Percentiles rank a stretch among this genome's conserved stretches.
phyloP scores from a whole-genome alignment of 2,797 vertebrate genomes.

The Vultur gryphus region DNA sequence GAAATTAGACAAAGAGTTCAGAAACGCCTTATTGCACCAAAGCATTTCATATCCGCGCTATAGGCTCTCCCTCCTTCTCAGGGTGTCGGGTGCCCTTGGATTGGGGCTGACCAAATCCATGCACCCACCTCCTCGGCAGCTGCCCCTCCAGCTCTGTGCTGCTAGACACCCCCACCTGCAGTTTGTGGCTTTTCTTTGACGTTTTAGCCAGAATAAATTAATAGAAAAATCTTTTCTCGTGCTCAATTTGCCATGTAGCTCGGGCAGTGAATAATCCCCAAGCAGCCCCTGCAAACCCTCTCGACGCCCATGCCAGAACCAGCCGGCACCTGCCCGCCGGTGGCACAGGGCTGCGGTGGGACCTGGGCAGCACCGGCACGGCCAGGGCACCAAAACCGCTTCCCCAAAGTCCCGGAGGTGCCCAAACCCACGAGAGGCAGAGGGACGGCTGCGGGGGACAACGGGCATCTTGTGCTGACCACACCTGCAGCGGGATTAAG shows the following conservation, averaged over 20 bases:
- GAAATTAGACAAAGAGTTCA: rapidly evolving
- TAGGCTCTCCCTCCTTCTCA: neutral
- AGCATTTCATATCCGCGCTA: rapidly evolving
- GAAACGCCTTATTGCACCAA: neutral
- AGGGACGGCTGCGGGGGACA: rapidly evolving
- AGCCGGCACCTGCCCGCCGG: rapidly evolving
- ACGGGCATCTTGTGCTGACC: rapidly evolving
- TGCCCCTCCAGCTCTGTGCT: neutral
- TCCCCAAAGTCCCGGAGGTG: rapidly evolving
- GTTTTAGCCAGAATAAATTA: neutral
- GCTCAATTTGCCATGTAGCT: neutral
- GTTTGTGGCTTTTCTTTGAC: rapidly evolving
- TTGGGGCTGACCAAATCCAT: neutral
- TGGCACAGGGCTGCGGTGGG: rapidly evolving
- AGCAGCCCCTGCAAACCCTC: neutral
- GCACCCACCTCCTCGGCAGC: rapidly evolving
- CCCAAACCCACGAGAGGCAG: neutral
- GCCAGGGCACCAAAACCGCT: neutral
- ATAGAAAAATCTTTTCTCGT: neutral
- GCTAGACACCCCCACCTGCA: neutral
- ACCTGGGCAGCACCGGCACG: rapidly evolving
- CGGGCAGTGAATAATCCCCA: rapidly evolving
- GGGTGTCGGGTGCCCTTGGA: rapidly evolving
- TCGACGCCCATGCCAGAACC: rapidly evolving
- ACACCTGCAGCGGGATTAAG: rapidly evolving